A percentile compares a stretch with the other conserved stretches of the same genome.
Conservation (phyloP, 2,113 vertebrate genomes). For the Pantherophis guttatus region DNA sequence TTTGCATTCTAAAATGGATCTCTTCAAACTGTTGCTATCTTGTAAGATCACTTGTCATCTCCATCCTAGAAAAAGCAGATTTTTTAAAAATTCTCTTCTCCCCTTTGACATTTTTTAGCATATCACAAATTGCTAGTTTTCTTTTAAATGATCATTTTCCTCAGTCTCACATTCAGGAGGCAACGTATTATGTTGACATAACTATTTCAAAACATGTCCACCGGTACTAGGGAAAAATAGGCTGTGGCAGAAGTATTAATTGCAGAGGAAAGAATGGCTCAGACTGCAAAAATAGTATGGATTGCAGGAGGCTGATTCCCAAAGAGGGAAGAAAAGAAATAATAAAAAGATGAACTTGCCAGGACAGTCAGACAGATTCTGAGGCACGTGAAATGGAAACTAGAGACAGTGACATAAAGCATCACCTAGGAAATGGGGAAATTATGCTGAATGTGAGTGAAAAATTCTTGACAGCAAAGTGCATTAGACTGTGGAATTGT, state of each 20-base stretch:
- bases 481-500: slow-evolving; percentile 27
- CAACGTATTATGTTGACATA: neutral
- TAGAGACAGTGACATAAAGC: neutral
- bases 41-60: neutral
- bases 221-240: too few species aligned
- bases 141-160: neutral
- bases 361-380: neutral
- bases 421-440: slow-evolving; percentile 18
- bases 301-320: neutral
- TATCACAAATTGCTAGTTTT: neutral
- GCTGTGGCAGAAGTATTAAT: neutral
- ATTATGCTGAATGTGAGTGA: neutral
- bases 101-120: neutral
- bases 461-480: neutral
- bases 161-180: neutral
- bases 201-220: neutral
- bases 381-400: slow-evolving; percentile 6
- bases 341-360: neutral
- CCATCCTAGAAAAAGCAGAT: neutral
- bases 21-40: neutral
- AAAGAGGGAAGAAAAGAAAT: neutral
- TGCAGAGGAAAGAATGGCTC: neutral
- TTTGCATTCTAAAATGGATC: neutral
- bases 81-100: neutral
- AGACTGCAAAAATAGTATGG: neutral